Percentiles rank a stretch among this genome's conserved stretches.
phyloP scores from a whole-genome alignment of 2,797 vertebrate genomes.

The Hemibagrus guttatus region DNA sequence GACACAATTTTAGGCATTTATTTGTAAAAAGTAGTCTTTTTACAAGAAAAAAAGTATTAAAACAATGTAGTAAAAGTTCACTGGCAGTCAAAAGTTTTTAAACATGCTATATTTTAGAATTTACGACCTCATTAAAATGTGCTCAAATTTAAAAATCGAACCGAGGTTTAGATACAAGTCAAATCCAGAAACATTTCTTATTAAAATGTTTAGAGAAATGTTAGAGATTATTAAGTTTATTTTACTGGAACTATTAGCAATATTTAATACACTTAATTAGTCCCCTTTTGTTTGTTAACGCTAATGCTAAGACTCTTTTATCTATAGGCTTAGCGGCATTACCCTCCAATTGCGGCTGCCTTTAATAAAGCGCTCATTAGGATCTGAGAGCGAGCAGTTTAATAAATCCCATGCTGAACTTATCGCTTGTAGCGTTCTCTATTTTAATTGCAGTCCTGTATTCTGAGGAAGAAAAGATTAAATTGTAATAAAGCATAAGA shows the following conservation, averaged over 20 bases:
- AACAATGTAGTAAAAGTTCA: background rate
- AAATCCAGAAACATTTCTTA: background rate
- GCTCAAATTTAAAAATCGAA: background rate
- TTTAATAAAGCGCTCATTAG: constrained; percentile 14
- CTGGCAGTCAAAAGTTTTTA: background rate
- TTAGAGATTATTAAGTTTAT: background rate
- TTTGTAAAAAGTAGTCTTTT: background rate
- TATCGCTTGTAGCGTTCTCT: background rate
- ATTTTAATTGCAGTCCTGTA: background rate
- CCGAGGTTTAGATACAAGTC: background rate
- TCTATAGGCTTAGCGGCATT: background rate
- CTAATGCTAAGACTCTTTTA: background rate
- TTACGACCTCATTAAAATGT: background rate
- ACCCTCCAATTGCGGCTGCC: no score
- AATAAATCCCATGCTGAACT: background rate
- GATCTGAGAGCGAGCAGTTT: background rate
- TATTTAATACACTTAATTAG: background rate
- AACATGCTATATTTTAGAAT: background rate
- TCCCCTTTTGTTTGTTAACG: background rate
- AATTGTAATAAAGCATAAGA: background rate
- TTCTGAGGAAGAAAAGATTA: background rate
- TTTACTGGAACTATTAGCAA: background rate
- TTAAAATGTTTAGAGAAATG: background rate
- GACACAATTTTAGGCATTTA: constrained; percentile 7
- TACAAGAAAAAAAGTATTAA: background rate